These are phyloP conservation scores for Xyrauchen texanus DNA, from an alignment of 2,113 vertebrate genomes.

Conservation along the genomic window DNA sequence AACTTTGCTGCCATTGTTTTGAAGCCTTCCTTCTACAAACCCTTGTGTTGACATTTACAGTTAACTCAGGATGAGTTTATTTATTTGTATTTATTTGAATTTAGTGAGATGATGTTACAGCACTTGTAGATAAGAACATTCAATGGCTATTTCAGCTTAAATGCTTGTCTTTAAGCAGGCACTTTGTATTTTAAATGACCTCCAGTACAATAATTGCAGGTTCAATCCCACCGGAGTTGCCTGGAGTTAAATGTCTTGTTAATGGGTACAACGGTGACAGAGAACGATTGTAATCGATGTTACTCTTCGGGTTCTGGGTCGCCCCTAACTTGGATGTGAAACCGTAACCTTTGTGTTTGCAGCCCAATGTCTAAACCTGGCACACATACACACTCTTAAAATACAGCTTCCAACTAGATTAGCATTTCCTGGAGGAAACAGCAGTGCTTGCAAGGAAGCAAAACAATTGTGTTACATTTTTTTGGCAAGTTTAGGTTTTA, in stretches of 20 bases:
- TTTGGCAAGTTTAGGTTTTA: neutral
- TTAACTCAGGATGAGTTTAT: conserved; percentile 23
- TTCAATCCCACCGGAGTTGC: conserved; percentile 23
- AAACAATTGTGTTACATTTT: neutral
- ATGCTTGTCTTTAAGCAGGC: conserved; percentile 10
- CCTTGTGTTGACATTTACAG: neutral
- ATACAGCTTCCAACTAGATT: neutral
- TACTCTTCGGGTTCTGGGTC: conserved; percentile 23
- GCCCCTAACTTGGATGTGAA: conserved; percentile 24
- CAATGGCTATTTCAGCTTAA: conserved; percentile 8
- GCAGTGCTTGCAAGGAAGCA: neutral
- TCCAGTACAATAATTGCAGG: conserved; percentile 34
- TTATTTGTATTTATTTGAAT: too few relatives aligned
- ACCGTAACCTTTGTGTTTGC: conserved; percentile 16
- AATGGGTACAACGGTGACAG: conserved; percentile 25
- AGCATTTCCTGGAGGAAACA: too few relatives aligned
- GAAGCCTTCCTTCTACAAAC: neutral
- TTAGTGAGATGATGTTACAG: conserved; percentile 38
- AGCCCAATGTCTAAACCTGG: conserved; percentile 31
- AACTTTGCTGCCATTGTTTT: neutral
- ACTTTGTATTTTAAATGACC: conserved; percentile 40
- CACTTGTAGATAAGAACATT: conserved; percentile 12
- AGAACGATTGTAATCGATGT: conserved; percentile 25
- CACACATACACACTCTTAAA: conserved; percentile 12
- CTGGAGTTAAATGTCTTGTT: conserved; percentile 40